Conservation (phyloP, 2,888 invertebrate species). For the Strigamia crassipes region DNA sequence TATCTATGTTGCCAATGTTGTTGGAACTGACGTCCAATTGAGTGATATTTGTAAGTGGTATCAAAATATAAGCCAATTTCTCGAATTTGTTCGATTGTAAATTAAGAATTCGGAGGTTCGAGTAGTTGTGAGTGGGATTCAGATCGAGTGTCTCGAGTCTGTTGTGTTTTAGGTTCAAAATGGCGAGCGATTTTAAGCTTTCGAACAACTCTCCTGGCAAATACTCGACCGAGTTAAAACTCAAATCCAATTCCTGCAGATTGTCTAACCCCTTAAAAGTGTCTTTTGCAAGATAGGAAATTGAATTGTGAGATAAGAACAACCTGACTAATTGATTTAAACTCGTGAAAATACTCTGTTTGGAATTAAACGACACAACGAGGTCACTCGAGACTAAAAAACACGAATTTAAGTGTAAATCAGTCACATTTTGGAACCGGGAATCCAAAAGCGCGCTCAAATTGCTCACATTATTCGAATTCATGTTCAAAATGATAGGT, state of each 20-base stretch:
- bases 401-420: background rate
- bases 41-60: background rate
- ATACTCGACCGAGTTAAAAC: constrained; percentile 62
- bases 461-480: background rate
- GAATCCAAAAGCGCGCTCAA: constrained; percentile 55
- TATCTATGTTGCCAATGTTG: background rate
- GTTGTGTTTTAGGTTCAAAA: constrained; percentile 64
- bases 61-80: constrained; percentile 60
- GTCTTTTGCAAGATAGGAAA: constrained; percentile 63
- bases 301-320: constrained; percentile 64
- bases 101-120: background rate
- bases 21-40: background rate
- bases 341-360: background rate
- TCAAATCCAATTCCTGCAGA: constrained; percentile 65
- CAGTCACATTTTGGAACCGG: constrained; percentile 49
- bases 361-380: background rate
- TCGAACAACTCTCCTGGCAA: constrained; percentile 63
- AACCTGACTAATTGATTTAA: constrained; percentile 55
- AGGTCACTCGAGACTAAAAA: background rate
- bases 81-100: background rate
- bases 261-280: constrained; percentile 65
- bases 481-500: background rate
- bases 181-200: constrained; percentile 64
- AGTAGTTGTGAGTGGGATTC: constrained; percentile 61
- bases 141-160: constrained; percentile 64